A percentile compares a stretch with the other conserved stretches of the same genome.
phyloP scores from a whole-genome alignment of 2,113 vertebrate species.

The Tapirus terrestris region DNA sequence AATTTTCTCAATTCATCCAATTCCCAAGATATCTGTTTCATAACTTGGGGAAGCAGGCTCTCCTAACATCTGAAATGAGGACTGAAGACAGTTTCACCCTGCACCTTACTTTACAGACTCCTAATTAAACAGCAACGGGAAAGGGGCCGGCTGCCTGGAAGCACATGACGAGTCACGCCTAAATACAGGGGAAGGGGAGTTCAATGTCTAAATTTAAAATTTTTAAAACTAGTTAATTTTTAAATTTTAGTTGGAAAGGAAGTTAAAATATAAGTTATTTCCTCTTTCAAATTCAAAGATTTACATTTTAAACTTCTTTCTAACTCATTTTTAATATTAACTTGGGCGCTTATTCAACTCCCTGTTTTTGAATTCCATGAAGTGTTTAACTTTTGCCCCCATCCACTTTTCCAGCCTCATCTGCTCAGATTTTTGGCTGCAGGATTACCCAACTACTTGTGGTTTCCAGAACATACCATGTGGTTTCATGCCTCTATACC shows the following conservation, averaged over 20 bases:
- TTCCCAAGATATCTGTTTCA: background rate
- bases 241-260: constrained; percentile 15
- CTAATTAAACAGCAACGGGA: background rate
- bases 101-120: background rate
- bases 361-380: background rate
- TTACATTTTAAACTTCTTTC: constrained; percentile 2
- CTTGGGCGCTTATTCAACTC: background rate
- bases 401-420: background rate
- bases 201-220: background rate
- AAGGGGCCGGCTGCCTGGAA: background rate
- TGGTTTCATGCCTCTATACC: background rate
- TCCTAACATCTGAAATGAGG: background rate
- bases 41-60: background rate
- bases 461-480: background rate
- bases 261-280: constrained; percentile 9
- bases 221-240: background rate
- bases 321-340: constrained; percentile 53
- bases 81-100: background rate
- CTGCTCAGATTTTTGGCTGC: background rate
- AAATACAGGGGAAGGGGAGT: background rate
- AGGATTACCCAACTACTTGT: background rate
- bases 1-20: background rate
- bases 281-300: background rate
- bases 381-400: background rate
- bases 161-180: background rate